Evolutionary conservation across 2,113 vertebrate genomes (phyloP).

Genomic region (Podarcis raffonei): DNA sequence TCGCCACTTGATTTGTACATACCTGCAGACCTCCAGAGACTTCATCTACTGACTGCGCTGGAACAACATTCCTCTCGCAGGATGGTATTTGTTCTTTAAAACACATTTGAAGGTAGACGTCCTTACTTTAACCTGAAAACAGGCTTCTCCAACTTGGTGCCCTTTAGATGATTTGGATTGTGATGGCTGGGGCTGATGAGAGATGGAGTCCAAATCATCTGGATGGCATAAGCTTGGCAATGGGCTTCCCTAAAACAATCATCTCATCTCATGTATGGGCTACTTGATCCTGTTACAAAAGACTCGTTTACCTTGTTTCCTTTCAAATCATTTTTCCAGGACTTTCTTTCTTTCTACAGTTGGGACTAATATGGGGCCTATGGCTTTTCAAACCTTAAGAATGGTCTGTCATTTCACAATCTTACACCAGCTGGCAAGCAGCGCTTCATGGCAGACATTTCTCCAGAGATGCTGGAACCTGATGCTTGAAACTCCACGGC

Average conservation of each 20-base stretch:
- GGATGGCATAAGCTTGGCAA: not conserved
- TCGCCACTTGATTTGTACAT: slow-evolving; percentile 45
- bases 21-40: slow-evolving; percentile 54
- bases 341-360: slow-evolving; percentile 40
- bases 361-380: slow-evolving; percentile 14
- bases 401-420: slow-evolving; percentile 65
- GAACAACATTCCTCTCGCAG: slow-evolving; percentile 10
- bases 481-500: not conserved
- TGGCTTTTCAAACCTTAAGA: slow-evolving; percentile 28
- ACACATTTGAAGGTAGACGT: slow-evolving; percentile 36
- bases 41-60: slow-evolving; percentile 51
- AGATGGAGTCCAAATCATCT: no score
- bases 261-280: not conserved
- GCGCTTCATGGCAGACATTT: not conserved
- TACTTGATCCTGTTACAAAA: slow-evolving; percentile 49
- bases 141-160: not conserved
- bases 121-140: slow-evolving; percentile 17
- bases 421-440: slow-evolving; percentile 18
- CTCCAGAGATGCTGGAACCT: not conserved
- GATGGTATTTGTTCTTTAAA: slow-evolving; percentile 46
- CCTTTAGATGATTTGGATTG: no score
- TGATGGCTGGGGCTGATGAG: no score
- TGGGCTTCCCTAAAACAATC: not conserved
- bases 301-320: slow-evolving; percentile 7
- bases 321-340: slow-evolving; percentile 28